Evolutionary conservation across 2,797 vertebrate species (phyloP), one percentile per base, ranked within the genome.

Genomic region (Bufotes viridis): DNA sequence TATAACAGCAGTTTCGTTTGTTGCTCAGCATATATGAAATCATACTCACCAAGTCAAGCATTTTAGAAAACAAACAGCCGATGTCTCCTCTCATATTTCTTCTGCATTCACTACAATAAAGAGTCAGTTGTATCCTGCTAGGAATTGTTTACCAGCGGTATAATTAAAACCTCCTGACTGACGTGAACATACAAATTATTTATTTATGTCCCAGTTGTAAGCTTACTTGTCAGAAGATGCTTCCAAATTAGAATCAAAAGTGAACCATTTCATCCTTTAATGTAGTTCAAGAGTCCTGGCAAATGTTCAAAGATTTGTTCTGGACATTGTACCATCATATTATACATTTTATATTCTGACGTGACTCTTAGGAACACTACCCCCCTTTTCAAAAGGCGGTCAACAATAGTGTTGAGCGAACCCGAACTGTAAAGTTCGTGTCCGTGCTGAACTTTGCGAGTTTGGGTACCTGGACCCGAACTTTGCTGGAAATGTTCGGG

Each of bases 81-180:
- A 18, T 17, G 53, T 70, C 85, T 60, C 53, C 65, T 80, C 53
- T 86, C 26, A 60, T 80, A 24, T 80, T 86, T 58, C 61, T 58
- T 24, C n/a, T 42, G 20, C 26, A 49, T 60, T 26, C 55, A 81
- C 29, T 72, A 26, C 29, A 81, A 63, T 34, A 72, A 42, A 80
- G 20, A 14, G 42, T 58, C 63, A 58, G 55, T 42, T 20, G 24
- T 75, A 58, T 22, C 18, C 82, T 79, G 51, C 22, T 22, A 81
- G 67, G 57, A 74, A 81, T 53, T 81, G 55, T 81, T 81, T 87
- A 81, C 55, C 67, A 26, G 29, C 4, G 20, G 18, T 49, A 24
- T 87, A 87, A 87, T 87, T 67, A 81, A 63, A 87, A 81, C 85
- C 85, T 49, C n/a, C 85, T 81, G 78, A 85, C 55, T 85, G 72